Percentiles rank a stretch among this genome's conserved stretches.
Evolutionary conservation across 2,797 vertebrate genomes (phyloP).

Genomic region (Anableps anableps): DNA sequence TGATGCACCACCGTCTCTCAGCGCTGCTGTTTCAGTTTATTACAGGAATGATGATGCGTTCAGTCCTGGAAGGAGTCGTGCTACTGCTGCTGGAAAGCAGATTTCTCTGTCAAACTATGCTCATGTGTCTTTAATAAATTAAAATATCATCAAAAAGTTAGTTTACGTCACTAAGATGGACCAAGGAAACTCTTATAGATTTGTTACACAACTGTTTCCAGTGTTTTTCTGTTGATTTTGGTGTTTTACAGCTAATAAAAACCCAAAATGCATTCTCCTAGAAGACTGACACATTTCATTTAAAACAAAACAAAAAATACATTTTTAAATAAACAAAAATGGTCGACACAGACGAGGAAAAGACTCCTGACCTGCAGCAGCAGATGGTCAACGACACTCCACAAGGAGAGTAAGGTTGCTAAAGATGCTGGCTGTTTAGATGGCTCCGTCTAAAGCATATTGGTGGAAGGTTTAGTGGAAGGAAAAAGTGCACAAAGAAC

Average conservation of each 20-base stretch:
- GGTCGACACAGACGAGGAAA: background rate
- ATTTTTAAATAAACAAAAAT: background rate
- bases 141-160: background rate
- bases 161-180: background rate
- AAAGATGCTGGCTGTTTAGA: background rate
- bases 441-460: background rate
- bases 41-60: background rate
- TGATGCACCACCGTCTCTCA: too few relatives aligned
- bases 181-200: background rate
- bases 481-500: background rate
- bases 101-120: background rate
- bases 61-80: background rate
- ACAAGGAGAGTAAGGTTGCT: background rate
- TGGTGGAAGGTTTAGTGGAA: background rate
- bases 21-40: background rate
- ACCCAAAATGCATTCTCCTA: background rate
- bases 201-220: background rate
- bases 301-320: background rate
- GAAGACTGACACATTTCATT: background rate
- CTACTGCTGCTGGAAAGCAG: background rate
- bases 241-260: background rate
- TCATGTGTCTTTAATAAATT: background rate
- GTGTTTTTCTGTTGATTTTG: background rate
- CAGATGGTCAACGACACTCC: background rate
- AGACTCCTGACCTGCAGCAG: background rate